Percentiles rank a stretch among this genome's conserved stretches.
These are phyloP conservation scores for Isaurus tuberculatus DNA, from an alignment of 92 coral and sea anemone species.

Conservation along the genomic window DNA sequence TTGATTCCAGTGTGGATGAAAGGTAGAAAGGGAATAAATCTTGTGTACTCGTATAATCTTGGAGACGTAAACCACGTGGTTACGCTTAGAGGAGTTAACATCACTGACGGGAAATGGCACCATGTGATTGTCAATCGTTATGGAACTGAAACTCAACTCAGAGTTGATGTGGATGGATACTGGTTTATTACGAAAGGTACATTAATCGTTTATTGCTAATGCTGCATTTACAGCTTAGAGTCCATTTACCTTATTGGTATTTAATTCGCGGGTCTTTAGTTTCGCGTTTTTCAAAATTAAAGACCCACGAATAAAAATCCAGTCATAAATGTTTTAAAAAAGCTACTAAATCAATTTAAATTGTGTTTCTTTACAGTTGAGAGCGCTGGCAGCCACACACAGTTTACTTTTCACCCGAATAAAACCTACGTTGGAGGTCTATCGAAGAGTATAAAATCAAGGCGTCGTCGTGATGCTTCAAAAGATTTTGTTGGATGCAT, in stretches of 20 bases:
- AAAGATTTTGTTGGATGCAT: conserved; percentile 89
- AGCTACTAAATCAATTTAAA: too few relatives aligned
- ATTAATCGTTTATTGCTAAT: background rate
- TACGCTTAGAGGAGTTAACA: conserved; percentile 67
- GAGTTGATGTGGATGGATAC: conserved; percentile 68
- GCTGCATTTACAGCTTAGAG: too few relatives aligned
- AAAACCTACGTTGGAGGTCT: conserved; percentile 82
- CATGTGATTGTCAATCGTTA: conserved; percentile 74
- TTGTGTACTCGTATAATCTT: conserved; percentile 73
- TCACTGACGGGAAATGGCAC: conserved; percentile 93
- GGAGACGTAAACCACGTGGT: conserved; percentile 61
- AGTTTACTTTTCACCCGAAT: conserved; percentile 71
- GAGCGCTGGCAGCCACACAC: conserved; percentile 53
- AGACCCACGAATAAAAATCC: too few relatives aligned
- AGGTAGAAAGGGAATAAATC: conserved; percentile 51
- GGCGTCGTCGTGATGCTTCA: conserved; percentile 52
- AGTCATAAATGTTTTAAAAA: too few relatives aligned
- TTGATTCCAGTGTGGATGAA: conserved; percentile 41
- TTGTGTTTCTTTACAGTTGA: conserved; percentile 35
- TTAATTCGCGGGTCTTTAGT: too few relatives aligned
- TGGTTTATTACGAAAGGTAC: conserved; percentile 72
- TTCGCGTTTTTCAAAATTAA: too few relatives aligned
- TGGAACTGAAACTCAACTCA: conserved; percentile 72
- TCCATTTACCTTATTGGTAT: too few relatives aligned
- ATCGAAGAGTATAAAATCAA: conserved; percentile 43